These are phyloP conservation scores for Salarias fasciatus DNA, from an alignment of 2,797 vertebrate genomes.

Conservation along the genomic window DNA sequence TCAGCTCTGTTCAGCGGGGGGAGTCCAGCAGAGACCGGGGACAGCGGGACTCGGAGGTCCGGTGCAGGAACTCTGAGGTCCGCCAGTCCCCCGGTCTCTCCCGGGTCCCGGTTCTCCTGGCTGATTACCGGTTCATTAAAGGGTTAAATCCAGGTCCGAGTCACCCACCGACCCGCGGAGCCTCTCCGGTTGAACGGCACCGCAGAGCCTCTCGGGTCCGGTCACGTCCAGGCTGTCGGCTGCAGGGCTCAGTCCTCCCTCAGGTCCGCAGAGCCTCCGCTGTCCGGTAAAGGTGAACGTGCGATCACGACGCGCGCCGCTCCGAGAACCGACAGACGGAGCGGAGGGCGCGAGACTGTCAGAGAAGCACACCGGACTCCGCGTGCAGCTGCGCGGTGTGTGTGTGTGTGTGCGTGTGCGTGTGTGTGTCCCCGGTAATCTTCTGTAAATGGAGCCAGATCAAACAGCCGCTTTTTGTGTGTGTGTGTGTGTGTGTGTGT, in stretches of 20 bases:
- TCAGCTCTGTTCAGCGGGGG: too few species aligned
- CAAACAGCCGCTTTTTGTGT: too few species aligned
- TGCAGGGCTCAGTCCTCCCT: constrained; percentile 10
- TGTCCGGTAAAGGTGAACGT: constrained; percentile 1
- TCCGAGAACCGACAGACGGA: background rate
- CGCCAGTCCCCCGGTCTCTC: too few species aligned
- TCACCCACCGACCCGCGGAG: constrained; percentile 28
- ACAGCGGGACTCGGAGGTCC: too few species aligned
- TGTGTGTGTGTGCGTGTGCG: background rate
- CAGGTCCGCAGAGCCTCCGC: constrained; percentile 29
- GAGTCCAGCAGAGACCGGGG: too few species aligned
- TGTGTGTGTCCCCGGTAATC: too few species aligned
- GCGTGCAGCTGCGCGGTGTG: background rate
- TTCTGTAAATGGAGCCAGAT: too few species aligned
- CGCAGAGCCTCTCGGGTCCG: constrained; percentile 3
- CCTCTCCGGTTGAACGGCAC: background rate
- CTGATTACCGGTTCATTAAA: background rate
- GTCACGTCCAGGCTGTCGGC: constrained; percentile 31
- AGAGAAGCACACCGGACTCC: too few species aligned
- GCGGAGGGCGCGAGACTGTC: background rate
- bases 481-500: too few species aligned
- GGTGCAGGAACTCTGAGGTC: too few species aligned
- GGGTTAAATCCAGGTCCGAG: background rate
- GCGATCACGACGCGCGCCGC: background rate
- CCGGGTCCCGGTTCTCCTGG: background rate